phyloP scores from a whole-genome alignment of 2,113 vertebrate genomes.

The Campylorhamphus procurvoides region DNA sequence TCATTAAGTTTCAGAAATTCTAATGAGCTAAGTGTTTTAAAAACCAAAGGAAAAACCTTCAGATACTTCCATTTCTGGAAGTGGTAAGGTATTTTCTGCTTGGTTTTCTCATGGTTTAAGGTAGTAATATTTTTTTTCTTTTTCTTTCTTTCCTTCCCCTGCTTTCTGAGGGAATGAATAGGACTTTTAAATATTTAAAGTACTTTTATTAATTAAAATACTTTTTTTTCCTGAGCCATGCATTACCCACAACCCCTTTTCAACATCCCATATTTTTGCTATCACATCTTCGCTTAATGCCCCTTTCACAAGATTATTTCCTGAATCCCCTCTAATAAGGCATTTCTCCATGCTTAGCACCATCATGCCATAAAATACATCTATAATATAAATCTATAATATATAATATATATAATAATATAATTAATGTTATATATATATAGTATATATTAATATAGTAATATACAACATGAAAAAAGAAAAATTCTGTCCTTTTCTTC shows the following conservation, averaged over 20 bases:
- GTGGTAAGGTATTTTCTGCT: neutral
- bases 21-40: neutral
- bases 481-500: neutral
- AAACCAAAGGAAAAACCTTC: neutral
- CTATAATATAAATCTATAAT: too few relatives aligned
- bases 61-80: neutral
- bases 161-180: neutral
- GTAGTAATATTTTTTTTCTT: neutral
- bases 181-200: neutral
- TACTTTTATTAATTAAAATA: neutral
- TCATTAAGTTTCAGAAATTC: neutral
- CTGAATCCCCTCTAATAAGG: neutral
- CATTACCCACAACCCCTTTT: neutral
- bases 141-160: neutral
- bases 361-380: neutral
- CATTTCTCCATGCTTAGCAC: neutral
- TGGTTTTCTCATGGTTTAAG: neutral
- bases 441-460: too few relatives aligned
- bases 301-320: neutral
- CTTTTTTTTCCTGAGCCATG: rapidly evolving
- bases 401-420: too few relatives aligned
- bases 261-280: neutral
- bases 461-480: neutral
- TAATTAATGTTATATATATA: too few relatives aligned
- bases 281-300: neutral